Evolutionary conservation across 2,888 invertebrate genomes (phyloP).

Genomic region (Pherbina coryleti): DNA sequence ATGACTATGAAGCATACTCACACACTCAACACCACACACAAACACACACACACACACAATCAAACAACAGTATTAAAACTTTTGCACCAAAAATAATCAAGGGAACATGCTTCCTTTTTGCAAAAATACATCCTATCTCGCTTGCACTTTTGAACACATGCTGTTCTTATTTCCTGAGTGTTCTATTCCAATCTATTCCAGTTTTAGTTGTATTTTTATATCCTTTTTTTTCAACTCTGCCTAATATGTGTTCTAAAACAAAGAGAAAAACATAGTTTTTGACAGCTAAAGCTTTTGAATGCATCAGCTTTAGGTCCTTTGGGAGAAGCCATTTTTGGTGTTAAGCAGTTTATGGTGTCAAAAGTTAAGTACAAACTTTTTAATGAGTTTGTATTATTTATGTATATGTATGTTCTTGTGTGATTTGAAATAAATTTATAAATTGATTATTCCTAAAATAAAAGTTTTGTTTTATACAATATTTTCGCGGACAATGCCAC

Average conservation of each 20-base stretch:
- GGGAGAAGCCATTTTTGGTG: conserved; percentile 32
- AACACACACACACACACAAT: background rate
- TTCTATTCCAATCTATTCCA: no score
- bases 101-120: background rate
- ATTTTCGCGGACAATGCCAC: no score
- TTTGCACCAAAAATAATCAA: conserved; percentile 30
- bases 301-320: conserved; percentile 20
- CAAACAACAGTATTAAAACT: conserved; percentile 34
- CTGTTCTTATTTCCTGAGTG: background rate
- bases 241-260: background rate
- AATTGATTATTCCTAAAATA: background rate
- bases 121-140: background rate
- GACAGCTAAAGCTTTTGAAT: conserved; percentile 17
- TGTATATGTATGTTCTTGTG: background rate
- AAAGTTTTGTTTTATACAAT: no score
- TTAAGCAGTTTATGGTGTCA: conserved; percentile 39
- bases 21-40: background rate
- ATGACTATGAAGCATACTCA: no score
- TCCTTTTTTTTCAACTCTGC: background rate
- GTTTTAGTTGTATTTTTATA: background rate
- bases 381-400: background rate
- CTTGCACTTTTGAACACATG: background rate
- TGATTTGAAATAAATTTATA: background rate
- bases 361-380: conserved; percentile 25
- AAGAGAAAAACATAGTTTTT: conserved; percentile 1